Evolutionary conservation across 2,888 invertebrate species (phyloP).

Genomic region (Macrosiphum euphorbiae): DNA sequence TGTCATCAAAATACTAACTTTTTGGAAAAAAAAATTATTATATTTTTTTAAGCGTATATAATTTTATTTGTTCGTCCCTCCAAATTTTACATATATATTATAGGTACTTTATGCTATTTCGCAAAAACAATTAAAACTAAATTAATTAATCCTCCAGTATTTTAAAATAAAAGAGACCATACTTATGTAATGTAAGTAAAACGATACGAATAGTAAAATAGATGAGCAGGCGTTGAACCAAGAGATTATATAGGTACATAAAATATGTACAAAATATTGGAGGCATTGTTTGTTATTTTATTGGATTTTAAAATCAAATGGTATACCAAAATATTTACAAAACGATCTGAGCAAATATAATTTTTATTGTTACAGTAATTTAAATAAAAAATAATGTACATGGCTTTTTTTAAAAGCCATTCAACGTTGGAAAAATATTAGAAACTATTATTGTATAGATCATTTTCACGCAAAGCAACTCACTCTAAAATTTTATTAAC

Average conservation of each 20-base stretch:
- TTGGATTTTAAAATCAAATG: not conserved
- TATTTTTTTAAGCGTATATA: not conserved
- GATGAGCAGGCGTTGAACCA: not conserved
- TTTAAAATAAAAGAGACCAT: not conserved
- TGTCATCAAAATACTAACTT: not conserved
- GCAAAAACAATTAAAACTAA: not conserved
- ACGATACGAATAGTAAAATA: not conserved
- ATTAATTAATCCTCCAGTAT: not conserved
- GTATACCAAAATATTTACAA: not conserved
- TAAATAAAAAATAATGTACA: not conserved
- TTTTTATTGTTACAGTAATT: no score
- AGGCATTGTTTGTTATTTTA: not conserved
- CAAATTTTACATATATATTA: not conserved
- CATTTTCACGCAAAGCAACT: not conserved
- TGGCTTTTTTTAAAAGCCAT: not conserved
- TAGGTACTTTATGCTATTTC: not conserved
- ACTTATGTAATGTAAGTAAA: not conserved
- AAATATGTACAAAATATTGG: not conserved
- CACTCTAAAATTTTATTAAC: not conserved
- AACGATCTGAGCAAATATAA: not conserved
- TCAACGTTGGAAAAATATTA: not conserved
- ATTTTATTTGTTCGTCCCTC: not conserved
- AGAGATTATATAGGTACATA: not conserved
- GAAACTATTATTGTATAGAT: not conserved
- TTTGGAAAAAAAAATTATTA: not conserved